phyloP scores from a whole-genome alignment of 2,888 invertebrate species.

The Ferrisia virgata region DNA sequence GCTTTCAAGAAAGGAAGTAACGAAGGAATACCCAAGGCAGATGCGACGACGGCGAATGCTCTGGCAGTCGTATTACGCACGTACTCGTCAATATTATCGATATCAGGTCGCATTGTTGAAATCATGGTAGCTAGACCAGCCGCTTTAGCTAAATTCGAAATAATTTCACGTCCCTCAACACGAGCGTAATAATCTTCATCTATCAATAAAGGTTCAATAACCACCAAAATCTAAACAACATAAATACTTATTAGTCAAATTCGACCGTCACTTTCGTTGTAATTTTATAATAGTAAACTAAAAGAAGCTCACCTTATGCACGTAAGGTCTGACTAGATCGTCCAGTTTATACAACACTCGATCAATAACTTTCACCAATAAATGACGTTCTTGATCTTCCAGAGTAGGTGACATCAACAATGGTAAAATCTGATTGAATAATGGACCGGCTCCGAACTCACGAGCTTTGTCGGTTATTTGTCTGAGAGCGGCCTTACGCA shows the following conservation, averaged over 20 bases:
- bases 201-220: constrained; percentile 96
- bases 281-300: background rate
- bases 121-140: constrained; percentile 99
- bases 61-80: constrained; percentile 98
- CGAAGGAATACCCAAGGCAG: constrained; percentile 96
- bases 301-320: constrained; percentile 73
- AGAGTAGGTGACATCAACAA: constrained; percentile 99
- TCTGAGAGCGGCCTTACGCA: constrained; percentile 95
- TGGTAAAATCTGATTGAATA: constrained; percentile 98
- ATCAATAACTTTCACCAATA: constrained; percentile 98
- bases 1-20: constrained; percentile 96
- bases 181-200: constrained; percentile 99
- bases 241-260: background rate
- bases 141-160: constrained; percentile 97
- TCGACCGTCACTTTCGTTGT: background rate
- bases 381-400: constrained; percentile 98
- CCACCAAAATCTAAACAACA: constrained; percentile 77
- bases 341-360: constrained; percentile 96
- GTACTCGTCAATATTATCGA: constrained; percentile 99
- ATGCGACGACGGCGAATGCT: constrained; percentile 99
- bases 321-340: constrained; percentile 97
- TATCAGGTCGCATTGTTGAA: constrained; percentile 99
- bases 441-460: constrained; percentile 95
- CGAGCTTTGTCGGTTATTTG: constrained; percentile 99
- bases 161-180: constrained; percentile 98